phyloP scores from a whole-genome alignment of 2,888 invertebrate genomes.

The Tetragnatha montana region DNA sequence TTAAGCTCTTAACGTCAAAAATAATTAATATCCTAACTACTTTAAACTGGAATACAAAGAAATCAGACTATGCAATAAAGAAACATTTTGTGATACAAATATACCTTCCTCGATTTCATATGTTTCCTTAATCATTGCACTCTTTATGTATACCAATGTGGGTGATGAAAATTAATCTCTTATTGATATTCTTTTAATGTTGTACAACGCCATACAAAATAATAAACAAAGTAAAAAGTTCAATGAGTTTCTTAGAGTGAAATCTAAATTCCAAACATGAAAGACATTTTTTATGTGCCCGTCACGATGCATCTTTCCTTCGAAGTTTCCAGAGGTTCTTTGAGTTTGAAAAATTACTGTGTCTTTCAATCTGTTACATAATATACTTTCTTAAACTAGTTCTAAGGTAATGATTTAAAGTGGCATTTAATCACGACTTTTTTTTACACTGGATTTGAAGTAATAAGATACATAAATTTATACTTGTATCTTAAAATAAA shows the following conservation, averaged over 20 bases:
- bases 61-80: too few species aligned
- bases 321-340: conserved; percentile 8
- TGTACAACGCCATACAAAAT: conserved; percentile 17
- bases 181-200: conserved; percentile 13
- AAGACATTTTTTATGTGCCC: background rate
- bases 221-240: conserved; percentile 27
- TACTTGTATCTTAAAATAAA: too few species aligned
- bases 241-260: background rate
- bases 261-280: conserved; percentile 40
- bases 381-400: background rate
- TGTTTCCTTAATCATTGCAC: too few species aligned
- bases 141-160: too few species aligned
- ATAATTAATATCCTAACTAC: too few species aligned
- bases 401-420: background rate
- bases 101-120: too few species aligned
- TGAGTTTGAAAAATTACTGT: conserved; percentile 41
- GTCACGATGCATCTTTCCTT: conserved; percentile 5
- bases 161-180: too few species aligned
- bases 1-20: too few species aligned
- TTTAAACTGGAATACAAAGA: too few species aligned
- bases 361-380: too few species aligned
- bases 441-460: background rate
- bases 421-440: background rate
- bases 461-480: too few species aligned
- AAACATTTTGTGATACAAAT: too few species aligned